Evolutionary conservation across 2,888 invertebrate species (phyloP).

Genomic region (Lithophane semibrunnea): DNA sequence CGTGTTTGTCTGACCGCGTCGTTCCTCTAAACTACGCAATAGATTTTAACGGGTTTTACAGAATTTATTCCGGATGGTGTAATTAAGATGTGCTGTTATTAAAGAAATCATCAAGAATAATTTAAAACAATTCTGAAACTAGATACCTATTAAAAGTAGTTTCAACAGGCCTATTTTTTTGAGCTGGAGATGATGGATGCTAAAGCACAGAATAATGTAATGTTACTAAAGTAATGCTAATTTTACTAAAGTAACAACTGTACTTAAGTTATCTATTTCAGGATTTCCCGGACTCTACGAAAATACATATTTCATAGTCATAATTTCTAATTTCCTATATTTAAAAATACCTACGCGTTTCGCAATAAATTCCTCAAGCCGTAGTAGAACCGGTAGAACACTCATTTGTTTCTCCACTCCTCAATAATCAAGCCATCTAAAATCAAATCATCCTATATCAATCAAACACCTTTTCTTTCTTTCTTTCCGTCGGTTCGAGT

Average conservation of each 20-base stretch:
- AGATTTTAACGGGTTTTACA: too few relatives aligned
- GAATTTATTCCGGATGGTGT: too few relatives aligned
- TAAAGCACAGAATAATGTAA: too few relatives aligned
- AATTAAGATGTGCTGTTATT: too few relatives aligned
- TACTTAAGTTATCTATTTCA: background rate
- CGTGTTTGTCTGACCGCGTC: too few relatives aligned
- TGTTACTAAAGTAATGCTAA: too few relatives aligned
- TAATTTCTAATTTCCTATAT: constrained; percentile 4
- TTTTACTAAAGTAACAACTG: background rate
- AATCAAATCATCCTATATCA: constrained; percentile 41
- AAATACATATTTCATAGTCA: constrained; percentile 27
- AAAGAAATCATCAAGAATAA: too few relatives aligned
- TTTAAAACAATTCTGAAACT: too few relatives aligned
- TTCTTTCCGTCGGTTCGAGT: constrained; percentile 44
- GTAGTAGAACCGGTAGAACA: background rate
- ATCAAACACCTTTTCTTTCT: constrained; percentile 55
- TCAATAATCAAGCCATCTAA: constrained; percentile 42
- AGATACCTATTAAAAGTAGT: too few relatives aligned
- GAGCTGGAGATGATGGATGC: too few relatives aligned
- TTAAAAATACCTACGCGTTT: background rate
- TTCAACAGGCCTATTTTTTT: too few relatives aligned
- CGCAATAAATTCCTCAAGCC: background rate
- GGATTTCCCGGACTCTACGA: background rate
- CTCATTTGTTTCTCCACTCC: background rate
- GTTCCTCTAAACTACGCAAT: too few relatives aligned